Evolutionary conservation across 2,797 vertebrate genomes (phyloP).

Genomic region (Phoeniculus purpureus): DNA sequence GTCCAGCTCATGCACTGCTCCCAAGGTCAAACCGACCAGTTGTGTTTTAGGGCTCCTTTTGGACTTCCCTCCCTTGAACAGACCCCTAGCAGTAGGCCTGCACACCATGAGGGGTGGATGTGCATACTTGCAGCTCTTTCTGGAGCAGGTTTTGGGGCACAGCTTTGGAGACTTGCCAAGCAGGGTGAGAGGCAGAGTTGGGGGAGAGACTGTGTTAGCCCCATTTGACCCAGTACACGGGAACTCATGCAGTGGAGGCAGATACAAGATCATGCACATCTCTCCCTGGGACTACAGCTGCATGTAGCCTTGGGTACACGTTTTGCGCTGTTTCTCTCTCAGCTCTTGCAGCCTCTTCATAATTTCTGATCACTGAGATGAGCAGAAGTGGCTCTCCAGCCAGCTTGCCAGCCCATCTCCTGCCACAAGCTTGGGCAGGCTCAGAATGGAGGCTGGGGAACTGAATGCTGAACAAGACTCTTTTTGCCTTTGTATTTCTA

Average conservation of each 20-base stretch:
- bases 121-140: background rate
- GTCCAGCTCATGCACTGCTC: background rate
- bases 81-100: background rate
- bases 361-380: background rate
- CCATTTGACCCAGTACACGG: background rate
- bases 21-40: background rate
- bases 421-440: background rate
- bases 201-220: background rate
- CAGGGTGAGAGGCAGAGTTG: rapidly evolving
- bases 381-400: background rate
- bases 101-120: rapidly evolving
- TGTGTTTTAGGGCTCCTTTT: background rate
- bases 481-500: background rate
- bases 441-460: background rate
- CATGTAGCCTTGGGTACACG: background rate
- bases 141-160: background rate
- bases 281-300: background rate
- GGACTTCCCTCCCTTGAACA: background rate
- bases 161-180: background rate
- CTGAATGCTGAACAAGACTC: background rate
- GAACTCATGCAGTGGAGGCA: background rate
- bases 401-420: background rate
- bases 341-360: background rate
- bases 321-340: background rate
- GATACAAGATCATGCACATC: background rate